phyloP scores from a whole-genome alignment of 2,888 invertebrate genomes.

The Heliconius cydno region DNA sequence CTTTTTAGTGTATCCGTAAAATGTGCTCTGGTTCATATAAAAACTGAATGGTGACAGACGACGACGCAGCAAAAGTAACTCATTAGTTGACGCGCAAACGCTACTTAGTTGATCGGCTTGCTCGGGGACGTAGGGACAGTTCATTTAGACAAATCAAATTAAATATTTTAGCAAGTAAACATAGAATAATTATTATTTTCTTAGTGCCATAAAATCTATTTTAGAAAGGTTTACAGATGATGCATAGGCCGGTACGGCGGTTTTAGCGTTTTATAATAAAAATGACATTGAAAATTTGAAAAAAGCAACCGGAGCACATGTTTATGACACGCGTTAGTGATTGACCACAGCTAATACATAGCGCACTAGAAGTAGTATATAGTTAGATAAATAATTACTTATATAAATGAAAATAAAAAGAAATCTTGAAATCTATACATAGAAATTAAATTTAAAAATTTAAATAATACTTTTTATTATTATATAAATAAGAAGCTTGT shows the following conservation, averaged over 20 bases:
- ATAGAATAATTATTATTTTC: constrained; percentile 41
- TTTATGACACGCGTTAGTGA: constrained; percentile 65
- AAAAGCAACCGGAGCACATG: constrained; percentile 59
- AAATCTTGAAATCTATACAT: constrained; percentile 82
- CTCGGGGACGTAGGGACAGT: constrained; percentile 31
- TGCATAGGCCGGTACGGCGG: constrained; percentile 34
- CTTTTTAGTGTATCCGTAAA: constrained; percentile 70
- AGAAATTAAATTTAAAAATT: constrained; percentile 81
- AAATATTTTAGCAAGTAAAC: constrained; percentile 23
- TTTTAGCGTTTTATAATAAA: constrained; percentile 47
- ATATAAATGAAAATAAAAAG: constrained; percentile 66
- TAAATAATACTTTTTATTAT: constrained; percentile 83
- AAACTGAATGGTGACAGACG: constrained; percentile 36
- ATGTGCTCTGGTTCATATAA: constrained; percentile 59
- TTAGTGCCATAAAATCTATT: constrained; percentile 46
- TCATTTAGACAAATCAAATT: constrained; percentile 35
- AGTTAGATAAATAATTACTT: constrained; percentile 81
- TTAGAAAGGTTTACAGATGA: constrained; percentile 46
- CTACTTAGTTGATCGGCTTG: constrained; percentile 40
- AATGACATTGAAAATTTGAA: constrained; percentile 36
- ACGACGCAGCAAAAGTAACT: constrained; percentile 39
- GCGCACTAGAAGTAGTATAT: constrained; percentile 78
- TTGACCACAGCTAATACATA: constrained; percentile 81
- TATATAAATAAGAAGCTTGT: constrained; percentile 81
- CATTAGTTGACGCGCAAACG: constrained; percentile 36